A percentile compares a stretch with the other conserved stretches of the same genome.
Evolutionary conservation across 2,113 vertebrate species (phyloP).

Genomic region (Actenoides hombroni): DNA sequence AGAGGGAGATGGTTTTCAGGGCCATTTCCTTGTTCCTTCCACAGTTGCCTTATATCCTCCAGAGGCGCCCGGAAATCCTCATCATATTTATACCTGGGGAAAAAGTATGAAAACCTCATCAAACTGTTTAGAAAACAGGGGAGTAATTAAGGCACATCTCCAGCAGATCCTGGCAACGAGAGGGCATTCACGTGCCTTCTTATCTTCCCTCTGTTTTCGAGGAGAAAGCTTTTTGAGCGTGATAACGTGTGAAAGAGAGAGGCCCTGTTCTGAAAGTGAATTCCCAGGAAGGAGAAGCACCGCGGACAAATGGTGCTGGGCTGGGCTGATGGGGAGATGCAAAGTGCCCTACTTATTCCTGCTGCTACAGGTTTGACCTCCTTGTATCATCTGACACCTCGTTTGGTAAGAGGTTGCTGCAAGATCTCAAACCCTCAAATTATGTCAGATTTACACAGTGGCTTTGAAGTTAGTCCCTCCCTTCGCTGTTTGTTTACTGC

Average conservation of each 20-base stretch:
- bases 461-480: conserved; percentile 49
- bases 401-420: conserved; percentile 46
- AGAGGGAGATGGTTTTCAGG: not conserved
- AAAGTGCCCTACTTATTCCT: not conserved
- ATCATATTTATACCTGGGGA: accelerated
- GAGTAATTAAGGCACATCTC: not conserved
- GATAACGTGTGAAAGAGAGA: not conserved
- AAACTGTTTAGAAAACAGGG: not conserved
- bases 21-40: not conserved
- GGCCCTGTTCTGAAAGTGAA: not conserved
- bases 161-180: not conserved
- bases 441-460: conserved; percentile 25
- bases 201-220: not conserved
- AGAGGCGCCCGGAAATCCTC: not conserved
- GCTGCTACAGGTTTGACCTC: conserved; percentile 53
- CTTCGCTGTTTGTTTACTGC: conserved; percentile 23
- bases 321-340: not conserved
- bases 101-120: not conserved
- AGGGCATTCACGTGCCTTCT: not conserved
- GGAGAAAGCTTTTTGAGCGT: not conserved
- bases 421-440: conserved; percentile 56
- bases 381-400: conserved; percentile 41
- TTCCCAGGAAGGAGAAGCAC: not conserved
- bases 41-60: not conserved
- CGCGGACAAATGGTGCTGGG: not conserved